These are phyloP conservation scores for Ctenopoma kingsleyae DNA, from an alignment of 2,797 vertebrate genomes.

Conservation along the genomic window DNA sequence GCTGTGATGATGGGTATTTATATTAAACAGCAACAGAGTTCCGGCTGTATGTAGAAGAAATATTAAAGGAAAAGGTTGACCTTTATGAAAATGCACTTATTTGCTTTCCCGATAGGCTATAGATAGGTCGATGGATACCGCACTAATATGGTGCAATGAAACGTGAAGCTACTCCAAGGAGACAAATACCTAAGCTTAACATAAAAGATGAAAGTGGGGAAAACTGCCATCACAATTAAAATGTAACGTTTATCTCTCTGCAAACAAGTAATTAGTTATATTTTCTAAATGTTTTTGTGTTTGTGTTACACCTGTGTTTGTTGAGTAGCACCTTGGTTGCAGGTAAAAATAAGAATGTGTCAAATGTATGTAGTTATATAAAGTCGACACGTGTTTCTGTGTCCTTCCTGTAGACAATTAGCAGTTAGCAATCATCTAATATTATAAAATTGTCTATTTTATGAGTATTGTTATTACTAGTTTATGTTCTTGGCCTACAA, in stretches of 20 bases:
- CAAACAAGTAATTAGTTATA: neutral
- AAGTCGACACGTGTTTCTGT: neutral
- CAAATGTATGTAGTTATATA: neutral
- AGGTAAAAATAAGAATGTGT: neutral
- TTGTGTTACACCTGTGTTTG: too few species aligned
- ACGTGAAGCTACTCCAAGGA: neutral
- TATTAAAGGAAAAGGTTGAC: neutral
- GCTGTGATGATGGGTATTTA: too few species aligned
- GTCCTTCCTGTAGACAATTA: neutral
- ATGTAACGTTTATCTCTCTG: neutral
- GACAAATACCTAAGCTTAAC: neutral
- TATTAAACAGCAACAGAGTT: too few species aligned
- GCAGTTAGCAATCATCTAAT: neutral
- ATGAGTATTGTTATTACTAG: neutral
- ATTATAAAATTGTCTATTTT: slow-evolving; percentile 4
- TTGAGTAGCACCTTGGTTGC: neutral
- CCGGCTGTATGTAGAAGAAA: too few species aligned
- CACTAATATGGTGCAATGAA: neutral
- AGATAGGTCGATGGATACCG: too few species aligned
- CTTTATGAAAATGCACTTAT: neutral
- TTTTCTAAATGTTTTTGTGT: neutral
- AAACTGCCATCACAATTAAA: neutral
- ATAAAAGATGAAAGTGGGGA: too few species aligned
- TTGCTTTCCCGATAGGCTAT: neutral
- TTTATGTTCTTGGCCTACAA: neutral